These are phyloP conservation scores for Eonycteris spelaea DNA, from an alignment of 2,113 vertebrate species.

Conservation along the genomic window DNA sequence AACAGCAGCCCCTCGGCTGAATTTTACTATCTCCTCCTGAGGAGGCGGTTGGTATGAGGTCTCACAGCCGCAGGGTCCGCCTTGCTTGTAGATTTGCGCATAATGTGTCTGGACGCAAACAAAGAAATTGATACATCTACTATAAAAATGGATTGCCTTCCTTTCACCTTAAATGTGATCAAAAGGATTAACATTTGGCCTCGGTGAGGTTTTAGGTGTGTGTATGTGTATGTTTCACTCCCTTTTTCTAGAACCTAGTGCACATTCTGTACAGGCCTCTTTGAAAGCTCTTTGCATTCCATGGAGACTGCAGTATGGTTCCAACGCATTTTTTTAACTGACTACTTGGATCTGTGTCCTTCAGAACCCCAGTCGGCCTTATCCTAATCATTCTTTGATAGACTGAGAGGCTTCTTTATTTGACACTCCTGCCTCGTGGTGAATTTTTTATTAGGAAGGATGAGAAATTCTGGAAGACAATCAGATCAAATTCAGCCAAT, in stretches of 20 bases:
- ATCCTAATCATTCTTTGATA: constrained; percentile 31
- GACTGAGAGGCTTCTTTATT: neutral
- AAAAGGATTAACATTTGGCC: constrained; percentile 32
- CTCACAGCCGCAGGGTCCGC: constrained; percentile 25
- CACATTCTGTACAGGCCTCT: constrained; percentile 49
- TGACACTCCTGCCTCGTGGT: neutral
- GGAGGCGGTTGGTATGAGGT: constrained; percentile 27
- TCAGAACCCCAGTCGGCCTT: neutral
- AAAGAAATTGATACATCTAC: constrained; percentile 65
- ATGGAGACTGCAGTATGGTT: constrained; percentile 67
- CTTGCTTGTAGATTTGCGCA: constrained; percentile 61
- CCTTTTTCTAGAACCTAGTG: constrained; percentile 46
- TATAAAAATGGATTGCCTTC: constrained; percentile 26
- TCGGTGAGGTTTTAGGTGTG: constrained; percentile 29
- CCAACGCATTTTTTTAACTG: neutral
- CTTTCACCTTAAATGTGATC: constrained; percentile 29
- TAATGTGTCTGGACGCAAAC: constrained; percentile 61
- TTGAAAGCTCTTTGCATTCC: constrained; percentile 56
- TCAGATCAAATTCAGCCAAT: neutral
- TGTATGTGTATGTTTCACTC: neutral
- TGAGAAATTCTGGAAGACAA: constrained; percentile 46
- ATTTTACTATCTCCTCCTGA: constrained; percentile 27
- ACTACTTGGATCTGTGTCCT: constrained; percentile 24
- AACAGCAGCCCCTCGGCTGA: neutral
- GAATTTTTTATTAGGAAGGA: constrained; percentile 36